A percentile compares a stretch with the other conserved stretches of the same genome.
These are phyloP conservation scores for Gasterosteus nipponicus DNA, from an alignment of 2,113 vertebrate genomes.

Conservation along the genomic window DNA sequence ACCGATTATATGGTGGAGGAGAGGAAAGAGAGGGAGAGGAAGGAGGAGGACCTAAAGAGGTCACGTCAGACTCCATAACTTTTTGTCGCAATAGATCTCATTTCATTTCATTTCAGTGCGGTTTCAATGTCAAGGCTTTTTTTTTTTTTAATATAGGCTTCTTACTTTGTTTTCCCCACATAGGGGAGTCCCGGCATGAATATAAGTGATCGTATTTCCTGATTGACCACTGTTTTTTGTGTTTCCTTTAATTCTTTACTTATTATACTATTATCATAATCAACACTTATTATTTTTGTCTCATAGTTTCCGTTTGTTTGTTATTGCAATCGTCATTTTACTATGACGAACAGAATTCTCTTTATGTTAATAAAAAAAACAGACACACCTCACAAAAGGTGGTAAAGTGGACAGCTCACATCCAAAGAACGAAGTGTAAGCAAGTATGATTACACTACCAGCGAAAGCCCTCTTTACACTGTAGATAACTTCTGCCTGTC, in stretches of 20 bases:
- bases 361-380: not conserved
- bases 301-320: not conserved
- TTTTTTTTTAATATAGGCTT: not conserved
- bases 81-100: no score
- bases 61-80: no score
- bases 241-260: not conserved
- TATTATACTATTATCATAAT: not conserved
- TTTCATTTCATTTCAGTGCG: not conserved
- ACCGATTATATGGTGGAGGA: no score
- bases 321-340: not conserved
- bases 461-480: slow-evolving; percentile 14
- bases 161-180: not conserved
- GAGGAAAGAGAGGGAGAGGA: no score
- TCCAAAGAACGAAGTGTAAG: not conserved
- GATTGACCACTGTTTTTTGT: not conserved
- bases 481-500: slow-evolving; percentile 24
- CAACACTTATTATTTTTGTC: not conserved
- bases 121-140: not conserved
- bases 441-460: slow-evolving; percentile 4
- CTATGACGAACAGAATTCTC: not conserved
- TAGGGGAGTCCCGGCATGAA: not conserved
- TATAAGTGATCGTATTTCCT: not conserved
- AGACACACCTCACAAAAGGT: slow-evolving; percentile 20
- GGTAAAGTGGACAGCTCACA: not conserved
- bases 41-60: no score